Base-by-base conservation (phyloP, 2,888 invertebrate species). In the Eristalinus aeneus region DNA sequence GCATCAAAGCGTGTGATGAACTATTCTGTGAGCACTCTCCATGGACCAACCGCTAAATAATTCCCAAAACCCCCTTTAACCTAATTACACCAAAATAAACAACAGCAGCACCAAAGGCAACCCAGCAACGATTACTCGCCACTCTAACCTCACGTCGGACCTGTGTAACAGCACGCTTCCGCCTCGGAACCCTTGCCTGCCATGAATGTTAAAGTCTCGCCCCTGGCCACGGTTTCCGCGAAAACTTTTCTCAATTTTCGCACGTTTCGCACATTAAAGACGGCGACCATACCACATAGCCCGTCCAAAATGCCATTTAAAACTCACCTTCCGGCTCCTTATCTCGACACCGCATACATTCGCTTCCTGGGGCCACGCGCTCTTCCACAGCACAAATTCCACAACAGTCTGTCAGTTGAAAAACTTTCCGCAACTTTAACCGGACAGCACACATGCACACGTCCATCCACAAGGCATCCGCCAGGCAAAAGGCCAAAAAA, bases 391-490 rank as follows among this genome's bases (percentile, higher is more conserved):
- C 10, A 53, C 4, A 53, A 53, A 16, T 53, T 53, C 16, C 53
- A 53, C 3, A 56, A 16, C 46, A 46, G 46, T 16, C 16, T 46
- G 46, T n/a, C 58, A 64, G 72, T 75, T 76, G 76, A 27, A 71
- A 75, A 85, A 68, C 65, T 86, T 82, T 77, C 61, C 53, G 5
- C 53, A 73, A 58, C 27, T 53, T 32, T 32, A 22, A 36, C 58
- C 61, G 12, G 16, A 12, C 46, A 23, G 16, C 46, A 10, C 23
- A n/a, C 34, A 34, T 36, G 8, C 31, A 16, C 20, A 10, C 10
- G 53, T 74, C 73, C 73, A 68, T 63, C 68, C 67, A 27, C 39
- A 4, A 39, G 22, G 69, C 22, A 68, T 60, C 67, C 73, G 71
- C 53, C 67, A 75, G 9, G 9, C 34, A 34, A 46, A 16, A 8